These are phyloP conservation scores for Hypotaenidia philippensis DNA, from an alignment of 2,797 vertebrate species.

Conservation along the genomic window DNA sequence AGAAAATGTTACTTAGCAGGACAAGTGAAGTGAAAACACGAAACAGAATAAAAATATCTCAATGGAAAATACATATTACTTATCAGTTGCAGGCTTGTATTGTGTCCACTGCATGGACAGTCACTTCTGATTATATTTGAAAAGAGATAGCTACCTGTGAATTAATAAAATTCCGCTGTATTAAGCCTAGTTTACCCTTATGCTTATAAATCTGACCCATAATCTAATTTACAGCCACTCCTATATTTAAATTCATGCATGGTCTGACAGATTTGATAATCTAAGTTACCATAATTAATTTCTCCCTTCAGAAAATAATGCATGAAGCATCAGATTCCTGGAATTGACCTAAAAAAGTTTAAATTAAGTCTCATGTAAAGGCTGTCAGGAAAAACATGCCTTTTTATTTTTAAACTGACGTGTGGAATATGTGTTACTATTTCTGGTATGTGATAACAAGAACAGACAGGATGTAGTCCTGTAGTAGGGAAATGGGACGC, in stretches of 20 bases:
- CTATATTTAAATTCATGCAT: neutral
- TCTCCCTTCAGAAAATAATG: neutral
- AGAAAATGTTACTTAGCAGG: neutral
- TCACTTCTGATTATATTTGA: neutral
- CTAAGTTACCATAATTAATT: neutral
- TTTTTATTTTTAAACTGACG: constrained; percentile 21
- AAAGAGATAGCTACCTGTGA: neutral
- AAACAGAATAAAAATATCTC: neutral
- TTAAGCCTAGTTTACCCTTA: neutral
- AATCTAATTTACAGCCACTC: neutral
- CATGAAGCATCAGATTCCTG: neutral
- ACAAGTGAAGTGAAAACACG: neutral
- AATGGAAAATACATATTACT: neutral
- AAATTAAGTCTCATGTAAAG: neutral
- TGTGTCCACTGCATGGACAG: fast-evolving
- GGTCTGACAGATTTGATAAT: neutral
- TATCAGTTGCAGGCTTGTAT: neutral
- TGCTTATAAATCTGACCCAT: neutral
- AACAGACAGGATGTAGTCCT: neutral
- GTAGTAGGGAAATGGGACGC: neutral
- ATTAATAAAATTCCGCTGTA: neutral
- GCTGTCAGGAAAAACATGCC: neutral
- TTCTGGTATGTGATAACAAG: neutral
- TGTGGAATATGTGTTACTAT: neutral
- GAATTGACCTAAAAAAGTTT: neutral